Evolutionary conservation across 2,888 invertebrate genomes (phyloP), one percentile per base, ranked within the genome.

Genomic region (Xestia xanthographa): DNA sequence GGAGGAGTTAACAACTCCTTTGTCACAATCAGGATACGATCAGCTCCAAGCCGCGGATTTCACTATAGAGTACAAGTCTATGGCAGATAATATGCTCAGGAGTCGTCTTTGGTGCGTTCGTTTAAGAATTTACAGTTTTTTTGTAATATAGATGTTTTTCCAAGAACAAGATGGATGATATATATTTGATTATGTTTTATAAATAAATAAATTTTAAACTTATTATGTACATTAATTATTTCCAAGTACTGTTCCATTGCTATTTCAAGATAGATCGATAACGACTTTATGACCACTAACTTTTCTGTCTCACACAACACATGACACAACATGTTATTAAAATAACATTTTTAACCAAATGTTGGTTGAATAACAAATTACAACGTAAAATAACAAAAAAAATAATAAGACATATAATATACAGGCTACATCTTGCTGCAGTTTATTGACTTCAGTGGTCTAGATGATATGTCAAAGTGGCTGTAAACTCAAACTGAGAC

Each of bases 11-110:
- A 50, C 43, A 38, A 45, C 12, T 63, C 29, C 6, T 74, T 43
- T 65, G 74, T 79, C 9, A 60, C 58, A 34, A 43, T 79, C 58
- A 68, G 74, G 38, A 63, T 79, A 41, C 66, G 29, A 34, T 79
- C 79, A 58, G 73, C 79, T 45, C 12, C 26, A n/a, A n/a, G 67
- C 29, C 63, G 79, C 34, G 79, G 79, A 43, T 79, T 53, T 29
- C 38, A 53, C 17, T 77, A 77, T 4, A 69, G 53, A 5, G 53
- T 77, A 53, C n/a, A 53, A 43, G 43, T 76, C 9, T 76, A 66
- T 43, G 58, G 9, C 2, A 67, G 67, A 43, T 76, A 67, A 50
- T 43, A 5, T 29, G 50, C 17, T 17, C 26, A 43, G 34, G 34
- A 34, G 34, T 34, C 5, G 34, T 34, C 34, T 34, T 34, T 1